These are phyloP conservation scores for Sander lucioperca DNA, from an alignment of 2,113 vertebrate species.

Conservation along the genomic window DNA sequence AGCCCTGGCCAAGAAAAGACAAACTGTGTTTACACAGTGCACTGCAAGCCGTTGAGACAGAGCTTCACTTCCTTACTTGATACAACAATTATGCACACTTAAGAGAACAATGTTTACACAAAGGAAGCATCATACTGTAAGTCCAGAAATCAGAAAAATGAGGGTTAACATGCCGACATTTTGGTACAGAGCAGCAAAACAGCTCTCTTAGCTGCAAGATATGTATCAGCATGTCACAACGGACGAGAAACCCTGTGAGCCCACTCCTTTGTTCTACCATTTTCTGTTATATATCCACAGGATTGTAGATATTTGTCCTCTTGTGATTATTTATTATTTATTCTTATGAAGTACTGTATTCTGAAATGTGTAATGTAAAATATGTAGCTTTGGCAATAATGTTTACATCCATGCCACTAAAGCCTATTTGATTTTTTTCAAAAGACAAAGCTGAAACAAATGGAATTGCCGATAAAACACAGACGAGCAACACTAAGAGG, in stretches of 20 bases:
- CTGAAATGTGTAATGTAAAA: constrained; percentile 22
- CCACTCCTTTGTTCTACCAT: not conserved
- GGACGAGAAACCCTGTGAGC: not conserved
- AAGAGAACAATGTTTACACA: constrained; percentile 13
- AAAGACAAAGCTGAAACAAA: constrained; percentile 24
- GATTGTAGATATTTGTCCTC: not conserved
- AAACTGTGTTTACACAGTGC: not conserved
- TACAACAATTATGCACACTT: constrained; percentile 19
- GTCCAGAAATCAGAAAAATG: constrained; percentile 5
- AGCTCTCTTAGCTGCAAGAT: not conserved
- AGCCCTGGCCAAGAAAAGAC: not conserved
- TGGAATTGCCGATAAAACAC: constrained; percentile 28
- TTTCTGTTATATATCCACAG: not conserved
- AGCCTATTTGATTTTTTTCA: constrained; percentile 22
- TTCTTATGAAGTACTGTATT: constrained; percentile 2
- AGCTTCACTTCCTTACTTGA: not conserved
- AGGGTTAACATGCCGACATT: not conserved
- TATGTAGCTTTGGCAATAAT: constrained; percentile 13
- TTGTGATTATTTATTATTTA: constrained; percentile 3
- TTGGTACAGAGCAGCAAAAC: constrained; percentile 2
- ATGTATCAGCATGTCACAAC: constrained; percentile 1
- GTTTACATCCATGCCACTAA: constrained; percentile 8
- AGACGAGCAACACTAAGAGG: constrained; percentile 16
- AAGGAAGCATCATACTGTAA: not conserved
- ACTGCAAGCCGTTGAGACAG: not conserved